phyloP scores from a whole-genome alignment of 2,797 vertebrate genomes.

The Eremophila alpestris region DNA sequence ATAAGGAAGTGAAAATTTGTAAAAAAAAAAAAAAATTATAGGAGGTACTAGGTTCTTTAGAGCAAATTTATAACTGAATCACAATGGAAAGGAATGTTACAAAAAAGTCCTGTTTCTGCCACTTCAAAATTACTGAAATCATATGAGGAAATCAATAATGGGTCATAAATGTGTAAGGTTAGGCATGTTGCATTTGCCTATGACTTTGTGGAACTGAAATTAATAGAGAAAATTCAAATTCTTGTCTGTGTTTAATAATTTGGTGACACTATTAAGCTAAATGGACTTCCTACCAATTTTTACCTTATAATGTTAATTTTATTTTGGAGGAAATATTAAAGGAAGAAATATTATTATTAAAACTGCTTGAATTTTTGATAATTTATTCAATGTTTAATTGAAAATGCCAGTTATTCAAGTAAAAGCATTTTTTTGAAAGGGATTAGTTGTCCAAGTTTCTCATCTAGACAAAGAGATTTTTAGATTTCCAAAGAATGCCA shows the following conservation, averaged over 20 bases:
- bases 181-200: background rate
- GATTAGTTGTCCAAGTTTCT: background rate
- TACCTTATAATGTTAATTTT: background rate
- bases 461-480: background rate
- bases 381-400: background rate
- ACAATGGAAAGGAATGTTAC: background rate
- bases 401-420: background rate
- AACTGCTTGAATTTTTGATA: background rate
- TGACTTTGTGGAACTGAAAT: background rate
- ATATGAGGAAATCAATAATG: background rate
- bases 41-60: background rate
- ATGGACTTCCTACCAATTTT: background rate
- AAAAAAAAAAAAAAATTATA: rapidly evolving
- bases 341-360: background rate
- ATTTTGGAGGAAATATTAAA: background rate
- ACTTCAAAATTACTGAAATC: background rate
- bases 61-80: background rate
- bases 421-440: background rate
- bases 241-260: background rate
- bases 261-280: background rate
- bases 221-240: background rate
- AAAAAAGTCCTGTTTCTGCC: background rate
- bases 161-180: background rate
- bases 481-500: background rate
- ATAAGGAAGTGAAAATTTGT: background rate